These are phyloP conservation scores for Galerucella calmariensis DNA, from an alignment of 2,888 invertebrate species.

Conservation along the genomic window DNA sequence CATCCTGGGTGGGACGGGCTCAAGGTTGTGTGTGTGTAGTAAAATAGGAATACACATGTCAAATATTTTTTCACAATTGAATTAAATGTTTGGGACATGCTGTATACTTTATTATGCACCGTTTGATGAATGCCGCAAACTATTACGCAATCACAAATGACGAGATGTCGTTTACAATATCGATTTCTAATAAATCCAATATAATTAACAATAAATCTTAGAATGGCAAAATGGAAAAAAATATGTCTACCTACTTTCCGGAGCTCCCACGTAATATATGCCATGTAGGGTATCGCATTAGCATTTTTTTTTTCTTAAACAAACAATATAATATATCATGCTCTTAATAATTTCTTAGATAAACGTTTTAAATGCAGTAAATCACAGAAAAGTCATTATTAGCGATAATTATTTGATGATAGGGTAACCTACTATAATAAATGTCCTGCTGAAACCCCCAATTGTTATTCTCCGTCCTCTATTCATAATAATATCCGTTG, in stretches of 20 bases:
- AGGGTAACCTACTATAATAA: constrained; percentile 55
- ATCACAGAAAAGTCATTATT: not conserved
- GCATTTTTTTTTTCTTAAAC: not conserved
- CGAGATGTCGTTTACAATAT: not conserved
- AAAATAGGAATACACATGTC: no score
- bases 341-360: not conserved
- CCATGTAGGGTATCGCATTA: not conserved
- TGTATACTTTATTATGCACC: no score
- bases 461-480: constrained; percentile 51
- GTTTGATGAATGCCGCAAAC: no score
- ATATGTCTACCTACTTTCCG: not conserved
- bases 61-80: no score
- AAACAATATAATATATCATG: not conserved
- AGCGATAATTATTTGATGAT: constrained; percentile 13
- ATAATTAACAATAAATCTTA: not conserved
- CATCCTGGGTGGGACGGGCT: no score
- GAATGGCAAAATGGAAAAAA: not conserved
- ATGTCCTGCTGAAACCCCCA: constrained; percentile 55
- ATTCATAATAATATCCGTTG: constrained; percentile 56
- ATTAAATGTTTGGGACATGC: no score
- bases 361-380: not conserved
- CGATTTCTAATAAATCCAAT: not conserved
- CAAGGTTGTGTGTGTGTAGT: no score
- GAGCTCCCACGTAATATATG: not conserved
- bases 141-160: not conserved